A percentile compares a stretch with the other conserved stretches of the same genome.
Conservation (phyloP, 1,140 invertebrate species). For the Macrobrachium rosenbergii region DNA sequence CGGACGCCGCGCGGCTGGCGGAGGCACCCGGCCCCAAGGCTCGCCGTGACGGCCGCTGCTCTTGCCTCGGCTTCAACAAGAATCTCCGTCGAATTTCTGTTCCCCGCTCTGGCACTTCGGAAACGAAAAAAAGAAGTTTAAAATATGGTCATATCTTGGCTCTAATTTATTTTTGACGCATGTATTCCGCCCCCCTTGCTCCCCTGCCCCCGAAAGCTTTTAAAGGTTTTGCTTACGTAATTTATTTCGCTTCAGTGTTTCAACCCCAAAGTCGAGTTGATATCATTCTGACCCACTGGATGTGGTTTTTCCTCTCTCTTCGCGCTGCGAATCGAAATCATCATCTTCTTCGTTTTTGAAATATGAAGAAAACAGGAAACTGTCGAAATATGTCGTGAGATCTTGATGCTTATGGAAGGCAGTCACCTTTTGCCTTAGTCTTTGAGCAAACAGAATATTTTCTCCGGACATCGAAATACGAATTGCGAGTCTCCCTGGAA, state of each 20-base stretch:
- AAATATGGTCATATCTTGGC: conserved; percentile 4
- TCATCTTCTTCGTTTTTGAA: too few species aligned
- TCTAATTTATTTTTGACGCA: conserved; percentile 18
- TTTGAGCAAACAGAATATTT: too few species aligned
- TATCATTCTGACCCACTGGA: too few species aligned
- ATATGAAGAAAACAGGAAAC: too few species aligned
- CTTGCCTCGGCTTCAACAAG: not conserved
- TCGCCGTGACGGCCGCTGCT: not conserved
- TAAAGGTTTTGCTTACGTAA: not conserved
- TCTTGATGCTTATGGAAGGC: too few species aligned
- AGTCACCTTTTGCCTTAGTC: too few species aligned
- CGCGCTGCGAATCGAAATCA: too few species aligned
- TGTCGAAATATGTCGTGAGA: too few species aligned
- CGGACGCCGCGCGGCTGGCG: conserved; percentile 30
- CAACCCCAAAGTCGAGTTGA: not conserved
- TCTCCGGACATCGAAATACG: too few species aligned
- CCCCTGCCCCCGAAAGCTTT: not conserved
- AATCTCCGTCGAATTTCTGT: not conserved
- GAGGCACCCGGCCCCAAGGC: conserved; percentile 4
- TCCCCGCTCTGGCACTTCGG: not conserved
- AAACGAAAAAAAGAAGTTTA: not conserved
- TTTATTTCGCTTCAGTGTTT: conserved; percentile 18
- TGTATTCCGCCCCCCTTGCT: not conserved
- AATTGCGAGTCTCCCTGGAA: too few species aligned
- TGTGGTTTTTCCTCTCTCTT: too few species aligned